These are phyloP conservation scores for Siderastrea siderea DNA, from an alignment of 92 coral and sea anemone genomes.

Conservation along the genomic window DNA sequence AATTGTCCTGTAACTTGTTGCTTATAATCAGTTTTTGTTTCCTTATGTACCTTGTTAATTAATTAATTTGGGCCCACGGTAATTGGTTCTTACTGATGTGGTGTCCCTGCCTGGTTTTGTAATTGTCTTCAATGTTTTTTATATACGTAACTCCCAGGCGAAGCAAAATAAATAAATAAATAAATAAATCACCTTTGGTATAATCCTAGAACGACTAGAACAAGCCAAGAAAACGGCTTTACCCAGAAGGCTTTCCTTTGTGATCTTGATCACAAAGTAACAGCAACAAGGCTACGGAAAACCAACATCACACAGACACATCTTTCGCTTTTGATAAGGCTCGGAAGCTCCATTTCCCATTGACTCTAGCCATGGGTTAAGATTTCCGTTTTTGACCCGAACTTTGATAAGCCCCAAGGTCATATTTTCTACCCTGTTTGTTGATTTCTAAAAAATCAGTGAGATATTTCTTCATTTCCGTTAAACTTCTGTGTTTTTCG, in stretches of 20 bases:
- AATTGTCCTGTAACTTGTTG: no score
- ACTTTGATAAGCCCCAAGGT: background rate
- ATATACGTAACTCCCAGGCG: no score
- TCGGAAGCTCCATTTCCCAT: constrained; percentile 8
- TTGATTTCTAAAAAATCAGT: constrained; percentile 7
- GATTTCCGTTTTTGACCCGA: constrained; percentile 1
- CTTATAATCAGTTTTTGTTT: no score
- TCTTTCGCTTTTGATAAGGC: background rate
- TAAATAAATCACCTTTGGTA: background rate
- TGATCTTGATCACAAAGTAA: background rate
- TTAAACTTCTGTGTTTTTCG: background rate
- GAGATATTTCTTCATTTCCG: background rate
- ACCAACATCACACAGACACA: background rate
- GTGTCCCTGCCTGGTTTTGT: no score
- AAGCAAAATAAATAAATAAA: no score
- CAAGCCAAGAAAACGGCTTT: background rate
- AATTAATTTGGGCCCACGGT: no score
- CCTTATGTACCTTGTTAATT: no score
- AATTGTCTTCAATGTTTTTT: no score
- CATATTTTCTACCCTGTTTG: constrained; percentile 10
- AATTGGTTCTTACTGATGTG: no score
- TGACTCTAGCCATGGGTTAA: constrained; percentile 1
- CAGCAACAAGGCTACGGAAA: background rate
- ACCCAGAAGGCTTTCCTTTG: background rate
- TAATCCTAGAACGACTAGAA: background rate